Conservation (phyloP, 2,113 vertebrate genomes). For the Ailuropoda melanoleuca region DNA sequence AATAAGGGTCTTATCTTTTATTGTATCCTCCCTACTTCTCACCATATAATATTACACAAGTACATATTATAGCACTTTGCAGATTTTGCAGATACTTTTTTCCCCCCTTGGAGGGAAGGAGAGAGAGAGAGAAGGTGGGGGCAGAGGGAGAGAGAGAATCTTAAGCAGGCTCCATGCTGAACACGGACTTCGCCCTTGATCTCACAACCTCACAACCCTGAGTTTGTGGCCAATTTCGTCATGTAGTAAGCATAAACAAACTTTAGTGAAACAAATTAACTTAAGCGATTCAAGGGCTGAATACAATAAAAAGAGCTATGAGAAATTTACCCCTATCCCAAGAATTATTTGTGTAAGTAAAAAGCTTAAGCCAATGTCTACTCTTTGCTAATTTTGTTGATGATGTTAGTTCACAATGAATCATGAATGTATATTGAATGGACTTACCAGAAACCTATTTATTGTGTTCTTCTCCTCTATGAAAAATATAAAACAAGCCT, state of each 20-base stretch:
- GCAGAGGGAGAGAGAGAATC: not conserved
- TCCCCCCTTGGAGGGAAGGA: not conserved
- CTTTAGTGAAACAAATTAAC: not conserved
- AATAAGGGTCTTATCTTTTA: not conserved
- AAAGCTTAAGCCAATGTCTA: not conserved
- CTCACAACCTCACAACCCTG: not conserved
- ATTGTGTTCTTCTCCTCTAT: not conserved
- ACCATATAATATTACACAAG: not conserved
- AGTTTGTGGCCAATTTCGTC: not conserved
- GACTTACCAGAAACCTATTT: not conserved
- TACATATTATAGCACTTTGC: not conserved
- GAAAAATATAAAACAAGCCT: not conserved
- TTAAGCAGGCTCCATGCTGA: not conserved
- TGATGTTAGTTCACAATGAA: not conserved
- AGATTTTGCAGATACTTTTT: not conserved
- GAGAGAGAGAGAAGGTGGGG: not conserved
- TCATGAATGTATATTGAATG: not conserved
- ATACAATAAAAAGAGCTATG: not conserved
- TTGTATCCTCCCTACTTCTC: not conserved
- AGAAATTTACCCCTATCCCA: not conserved
- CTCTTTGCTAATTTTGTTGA: not conserved
- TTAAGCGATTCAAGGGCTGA: not conserved
- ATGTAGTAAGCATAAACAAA: not conserved
- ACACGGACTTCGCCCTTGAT: not conserved
- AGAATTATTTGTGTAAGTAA: not conserved